A percentile compares a stretch with the other conserved stretches of the same genome.
Evolutionary conservation across 1,140 invertebrate species (phyloP).

Genomic region (Ceratoteleas bidentatus): DNA sequence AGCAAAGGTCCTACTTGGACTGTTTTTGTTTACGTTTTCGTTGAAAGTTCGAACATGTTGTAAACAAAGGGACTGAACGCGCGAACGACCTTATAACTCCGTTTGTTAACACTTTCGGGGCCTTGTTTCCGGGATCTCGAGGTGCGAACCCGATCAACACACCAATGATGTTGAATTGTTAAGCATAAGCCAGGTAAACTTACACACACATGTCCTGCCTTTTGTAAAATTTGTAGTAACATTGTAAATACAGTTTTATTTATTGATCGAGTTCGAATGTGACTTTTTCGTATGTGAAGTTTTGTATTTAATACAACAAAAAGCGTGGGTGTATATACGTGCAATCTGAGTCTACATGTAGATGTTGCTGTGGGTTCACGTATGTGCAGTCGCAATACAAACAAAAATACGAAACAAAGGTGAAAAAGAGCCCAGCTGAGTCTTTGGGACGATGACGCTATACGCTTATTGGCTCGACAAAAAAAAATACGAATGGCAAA

Average conservation of each 20-base stretch:
- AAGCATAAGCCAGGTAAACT: constrained; percentile 36
- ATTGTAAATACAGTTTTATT: constrained; percentile 71
- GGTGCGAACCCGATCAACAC: neutral
- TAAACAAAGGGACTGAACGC: too few relatives aligned
- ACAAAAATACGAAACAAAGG: neutral
- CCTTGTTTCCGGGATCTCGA: too few relatives aligned
- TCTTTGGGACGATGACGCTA: constrained; percentile 75
- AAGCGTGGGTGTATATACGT: constrained; percentile 26
- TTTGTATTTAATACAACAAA: constrained; percentile 46
- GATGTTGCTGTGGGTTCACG: too few relatives aligned
- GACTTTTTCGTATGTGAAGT: constrained; percentile 70
- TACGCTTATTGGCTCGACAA: constrained; percentile 77
- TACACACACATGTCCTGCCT: constrained; percentile 60
- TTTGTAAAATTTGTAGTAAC: constrained; percentile 69
- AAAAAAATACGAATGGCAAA: constrained; percentile 19
- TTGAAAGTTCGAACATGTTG: too few relatives aligned
- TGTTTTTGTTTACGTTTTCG: too few relatives aligned
- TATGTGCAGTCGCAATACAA: too few relatives aligned
- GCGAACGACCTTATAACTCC: too few relatives aligned
- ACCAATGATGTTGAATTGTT: constrained; percentile 47
- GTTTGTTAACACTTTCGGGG: too few relatives aligned
- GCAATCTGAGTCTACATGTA: neutral
- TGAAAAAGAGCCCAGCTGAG: constrained; percentile 73
- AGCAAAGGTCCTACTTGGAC: too few relatives aligned
- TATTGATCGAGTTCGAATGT: constrained; percentile 68